Conservation (phyloP, 2,113 vertebrate species). For the Castor canadensis region DNA sequence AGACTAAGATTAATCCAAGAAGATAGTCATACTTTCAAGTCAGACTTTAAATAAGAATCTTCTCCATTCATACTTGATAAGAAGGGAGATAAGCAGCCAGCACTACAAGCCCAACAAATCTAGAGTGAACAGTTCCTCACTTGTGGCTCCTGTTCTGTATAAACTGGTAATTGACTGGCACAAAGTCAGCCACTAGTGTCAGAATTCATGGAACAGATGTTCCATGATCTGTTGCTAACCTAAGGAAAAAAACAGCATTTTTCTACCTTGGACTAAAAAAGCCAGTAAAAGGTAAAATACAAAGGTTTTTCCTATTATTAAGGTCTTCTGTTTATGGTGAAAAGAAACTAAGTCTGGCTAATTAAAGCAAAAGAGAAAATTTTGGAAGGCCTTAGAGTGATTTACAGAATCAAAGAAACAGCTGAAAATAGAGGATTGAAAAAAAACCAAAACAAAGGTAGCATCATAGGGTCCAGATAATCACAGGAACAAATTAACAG, state of each 20-base stretch:
- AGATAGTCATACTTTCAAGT: neutral
- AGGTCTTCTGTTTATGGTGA: neutral
- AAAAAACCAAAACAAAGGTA: neutral
- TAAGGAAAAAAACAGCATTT: neutral
- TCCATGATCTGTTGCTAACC: neutral
- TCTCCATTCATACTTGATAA: neutral
- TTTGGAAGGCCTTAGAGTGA: neutral
- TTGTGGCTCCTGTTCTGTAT: neutral
- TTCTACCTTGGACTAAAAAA: too few species aligned
- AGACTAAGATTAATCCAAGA: neutral
- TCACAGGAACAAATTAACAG: neutral
- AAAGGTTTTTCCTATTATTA: neutral
- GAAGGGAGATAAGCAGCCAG: neutral
- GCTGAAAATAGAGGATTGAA: neutral
- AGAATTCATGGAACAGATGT: neutral
- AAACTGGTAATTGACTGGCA: neutral
- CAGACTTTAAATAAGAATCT: neutral
- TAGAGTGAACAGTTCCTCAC: neutral
- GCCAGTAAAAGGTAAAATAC: too few species aligned
- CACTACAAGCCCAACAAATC: neutral
- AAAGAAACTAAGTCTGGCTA: neutral
- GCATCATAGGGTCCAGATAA: neutral
- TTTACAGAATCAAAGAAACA: neutral
- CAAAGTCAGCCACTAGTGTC: neutral
- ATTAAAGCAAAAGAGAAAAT: neutral